phyloP scores from a whole-genome alignment of 30 jellyfish, hydroid and myxozoan species.

The Sanderia malayensis region DNA sequence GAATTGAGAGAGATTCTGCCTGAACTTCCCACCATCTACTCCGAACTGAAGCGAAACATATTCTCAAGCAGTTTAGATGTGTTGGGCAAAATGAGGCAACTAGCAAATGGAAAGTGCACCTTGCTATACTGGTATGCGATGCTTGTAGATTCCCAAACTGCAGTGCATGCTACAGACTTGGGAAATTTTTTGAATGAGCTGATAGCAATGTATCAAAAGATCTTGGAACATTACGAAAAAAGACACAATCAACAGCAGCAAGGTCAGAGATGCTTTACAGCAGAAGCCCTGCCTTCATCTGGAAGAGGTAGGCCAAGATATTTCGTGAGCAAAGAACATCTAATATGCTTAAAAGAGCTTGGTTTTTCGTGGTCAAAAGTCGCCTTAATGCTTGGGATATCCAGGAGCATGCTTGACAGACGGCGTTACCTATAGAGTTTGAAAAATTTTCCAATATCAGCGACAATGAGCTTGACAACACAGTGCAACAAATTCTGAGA shows the following conservation, averaged over 20 bases:
- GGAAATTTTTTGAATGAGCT: no score
- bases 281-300: conserved; percentile 21
- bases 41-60: conserved; percentile 17
- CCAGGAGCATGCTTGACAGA: conserved; percentile 24
- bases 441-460: conserved; percentile 12
- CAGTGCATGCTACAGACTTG: no score
- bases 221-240: background rate
- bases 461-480: conserved; percentile 20
- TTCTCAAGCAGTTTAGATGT: conserved; percentile 21
- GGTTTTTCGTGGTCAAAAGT: no score
- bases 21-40: background rate
- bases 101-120: conserved; percentile 10
- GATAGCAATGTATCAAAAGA: background rate
- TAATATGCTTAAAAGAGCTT: conserved; percentile 8
- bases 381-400: conserved; percentile 19
- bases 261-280: conserved; percentile 4
- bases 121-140: no score
- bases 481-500: conserved; percentile 21
- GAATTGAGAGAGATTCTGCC: conserved; percentile 4
- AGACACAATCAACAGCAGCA: conserved; percentile 1
- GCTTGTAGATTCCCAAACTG: no score
- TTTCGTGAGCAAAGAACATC: conserved; percentile 20
- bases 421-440: conserved; percentile 21
- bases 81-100: conserved; percentile 10
- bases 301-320: conserved; percentile 29